phyloP scores from a whole-genome alignment of 2,888 invertebrate genomes.

The Dorcus parallelipipedus region DNA sequence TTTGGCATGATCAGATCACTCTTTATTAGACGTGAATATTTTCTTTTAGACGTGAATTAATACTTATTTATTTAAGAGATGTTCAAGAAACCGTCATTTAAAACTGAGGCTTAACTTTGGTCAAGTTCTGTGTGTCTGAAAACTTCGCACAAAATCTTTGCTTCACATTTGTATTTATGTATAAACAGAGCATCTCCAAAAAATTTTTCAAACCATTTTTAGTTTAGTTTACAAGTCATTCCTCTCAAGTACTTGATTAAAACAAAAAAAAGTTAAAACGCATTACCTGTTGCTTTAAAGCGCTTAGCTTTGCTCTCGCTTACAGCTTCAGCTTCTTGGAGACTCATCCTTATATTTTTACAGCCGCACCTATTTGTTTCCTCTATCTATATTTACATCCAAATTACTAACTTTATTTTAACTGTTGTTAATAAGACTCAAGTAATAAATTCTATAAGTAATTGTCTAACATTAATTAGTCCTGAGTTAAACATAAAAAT shows the following conservation, averaged over 20 bases:
- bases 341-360: constrained; percentile 41
- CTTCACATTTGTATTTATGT: too few relatives aligned
- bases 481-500: neutral
- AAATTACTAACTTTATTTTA: constrained; percentile 8
- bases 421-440: constrained; percentile 14
- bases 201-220: neutral
- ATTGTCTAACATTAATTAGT: constrained; percentile 5
- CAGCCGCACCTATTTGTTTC: constrained; percentile 10
- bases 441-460: constrained; percentile 4
- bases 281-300: neutral
- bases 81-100: too few relatives aligned
- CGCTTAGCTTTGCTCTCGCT: constrained; percentile 1
- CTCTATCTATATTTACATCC: constrained; percentile 2
- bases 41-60: neutral
- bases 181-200: too few relatives aligned
- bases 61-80: too few relatives aligned
- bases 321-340: constrained; percentile 29
- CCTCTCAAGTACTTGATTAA: neutral
- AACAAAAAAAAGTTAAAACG: neutral
- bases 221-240: neutral
- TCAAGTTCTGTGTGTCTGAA: too few relatives aligned
- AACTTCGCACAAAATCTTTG: too few relatives aligned
- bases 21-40: constrained; percentile 19
- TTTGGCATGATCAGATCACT: constrained; percentile 9
- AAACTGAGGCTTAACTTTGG: too few relatives aligned